phyloP scores from a whole-genome alignment of 2,888 invertebrate species.

The Acleris cristana region DNA sequence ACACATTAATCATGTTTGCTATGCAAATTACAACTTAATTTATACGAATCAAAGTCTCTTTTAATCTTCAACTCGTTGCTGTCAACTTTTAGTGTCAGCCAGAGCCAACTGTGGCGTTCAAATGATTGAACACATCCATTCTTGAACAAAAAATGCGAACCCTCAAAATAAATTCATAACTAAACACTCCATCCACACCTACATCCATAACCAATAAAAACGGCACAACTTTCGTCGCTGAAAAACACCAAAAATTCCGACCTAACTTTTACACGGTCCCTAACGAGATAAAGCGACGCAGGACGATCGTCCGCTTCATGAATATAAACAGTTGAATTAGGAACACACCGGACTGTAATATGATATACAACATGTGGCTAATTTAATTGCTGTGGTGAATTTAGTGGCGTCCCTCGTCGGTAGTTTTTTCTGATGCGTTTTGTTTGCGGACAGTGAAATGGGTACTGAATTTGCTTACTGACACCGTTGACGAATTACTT shows the following conservation, averaged over 20 bases:
- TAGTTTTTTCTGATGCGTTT: conserved; percentile 47
- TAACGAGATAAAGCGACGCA: conserved; percentile 70
- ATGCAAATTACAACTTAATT: too few species aligned
- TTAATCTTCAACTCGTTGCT: too few species aligned
- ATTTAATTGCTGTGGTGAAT: conserved; percentile 71
- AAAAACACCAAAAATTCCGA: conserved; percentile 46
- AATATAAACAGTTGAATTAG: conserved; percentile 82
- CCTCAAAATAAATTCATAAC: background rate
- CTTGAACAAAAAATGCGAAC: too few species aligned
- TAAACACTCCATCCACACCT: background rate
- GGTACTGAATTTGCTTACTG: background rate
- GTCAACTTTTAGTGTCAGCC: too few species aligned
- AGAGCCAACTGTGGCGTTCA: too few species aligned
- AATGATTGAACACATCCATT: too few species aligned
- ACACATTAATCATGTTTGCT: too few species aligned
- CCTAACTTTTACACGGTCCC: conserved; percentile 65
- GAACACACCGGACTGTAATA: conserved; percentile 56
- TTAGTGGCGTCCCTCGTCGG: conserved; percentile 52
- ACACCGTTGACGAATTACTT: background rate
- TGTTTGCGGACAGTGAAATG: background rate
- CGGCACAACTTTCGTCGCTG: conserved; percentile 12
- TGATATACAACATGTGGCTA: conserved; percentile 72
- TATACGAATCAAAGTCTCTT: too few species aligned
- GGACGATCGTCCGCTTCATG: conserved; percentile 65
- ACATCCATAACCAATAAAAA: background rate